These are phyloP conservation scores for Nasonia vitripennis DNA, from an alignment of 1,140 invertebrate species.

Conservation along the genomic window DNA sequence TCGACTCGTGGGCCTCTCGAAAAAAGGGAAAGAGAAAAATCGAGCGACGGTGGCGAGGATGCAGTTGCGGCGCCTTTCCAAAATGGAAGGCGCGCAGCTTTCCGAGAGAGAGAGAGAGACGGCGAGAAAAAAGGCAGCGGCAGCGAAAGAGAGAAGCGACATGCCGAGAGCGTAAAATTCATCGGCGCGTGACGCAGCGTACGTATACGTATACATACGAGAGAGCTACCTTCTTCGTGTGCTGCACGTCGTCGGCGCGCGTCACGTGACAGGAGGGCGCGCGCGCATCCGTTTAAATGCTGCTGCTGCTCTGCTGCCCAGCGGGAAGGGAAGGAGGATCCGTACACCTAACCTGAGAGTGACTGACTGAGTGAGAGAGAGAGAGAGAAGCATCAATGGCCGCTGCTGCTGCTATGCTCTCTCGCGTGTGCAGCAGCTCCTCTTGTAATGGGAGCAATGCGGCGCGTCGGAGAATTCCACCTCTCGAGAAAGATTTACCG, in stretches of 20 bases:
- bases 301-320: conserved; percentile 54
- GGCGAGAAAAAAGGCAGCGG: neutral
- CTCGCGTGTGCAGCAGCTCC: neutral
- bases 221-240: neutral
- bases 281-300: conserved; percentile 54
- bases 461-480: too few relatives aligned
- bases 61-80: neutral
- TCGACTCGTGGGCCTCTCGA: too few relatives aligned
- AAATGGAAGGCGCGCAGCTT: neutral
- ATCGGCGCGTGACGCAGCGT: conserved; percentile 6
- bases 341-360: conserved; percentile 42
- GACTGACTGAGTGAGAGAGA: conserved; percentile 21
- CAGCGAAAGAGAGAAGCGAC: neutral
- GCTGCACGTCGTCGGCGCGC: conserved; percentile 7
- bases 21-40: too few relatives aligned
- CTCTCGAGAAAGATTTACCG: neutral
- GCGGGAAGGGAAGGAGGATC: conserved; percentile 50
- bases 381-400: conserved; percentile 55
- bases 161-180: neutral
- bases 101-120: neutral
- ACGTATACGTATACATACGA: neutral
- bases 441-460: conserved; percentile 31
- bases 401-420: neutral
- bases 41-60: neutral
- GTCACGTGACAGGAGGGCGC: conserved; percentile 55